phyloP scores from a whole-genome alignment of 2,888 invertebrate genomes.

The Dryocosmus kuriphilus region DNA sequence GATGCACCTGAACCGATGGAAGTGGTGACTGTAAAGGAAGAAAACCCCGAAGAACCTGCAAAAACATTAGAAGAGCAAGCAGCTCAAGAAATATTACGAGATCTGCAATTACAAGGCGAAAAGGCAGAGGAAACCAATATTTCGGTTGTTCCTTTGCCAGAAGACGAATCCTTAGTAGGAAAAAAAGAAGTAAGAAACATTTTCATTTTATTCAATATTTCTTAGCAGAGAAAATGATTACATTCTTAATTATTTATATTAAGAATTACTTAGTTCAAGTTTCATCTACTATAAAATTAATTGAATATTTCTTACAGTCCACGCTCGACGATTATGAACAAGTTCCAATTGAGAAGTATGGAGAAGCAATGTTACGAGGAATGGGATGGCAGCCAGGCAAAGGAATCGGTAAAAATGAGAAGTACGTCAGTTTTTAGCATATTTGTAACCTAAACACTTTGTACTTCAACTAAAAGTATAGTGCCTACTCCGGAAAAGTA shows the following conservation, averaged over 20 bases:
- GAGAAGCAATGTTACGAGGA: slow-evolving; percentile 94
- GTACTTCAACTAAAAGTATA: too few relatives aligned
- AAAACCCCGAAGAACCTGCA: slow-evolving; percentile 62
- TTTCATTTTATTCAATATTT: not conserved
- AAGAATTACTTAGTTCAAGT: not conserved
- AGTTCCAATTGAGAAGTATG: slow-evolving; percentile 89
- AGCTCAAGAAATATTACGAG: slow-evolving; percentile 85
- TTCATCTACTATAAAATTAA: not conserved
- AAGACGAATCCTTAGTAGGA: slow-evolving; percentile 80
- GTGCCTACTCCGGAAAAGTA: too few relatives aligned
- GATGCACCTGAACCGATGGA: slow-evolving; percentile 45
- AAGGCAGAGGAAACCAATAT: slow-evolving; percentile 71
- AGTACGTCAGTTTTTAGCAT: slow-evolving; percentile 68
- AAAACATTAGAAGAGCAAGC: slow-evolving; percentile 85
- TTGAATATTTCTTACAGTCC: slow-evolving; percentile 78
- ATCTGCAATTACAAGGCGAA: slow-evolving; percentile 77
- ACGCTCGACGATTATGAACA: slow-evolving; percentile 84
- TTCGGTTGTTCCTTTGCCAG: slow-evolving; percentile 80
- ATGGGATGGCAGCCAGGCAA: slow-evolving; percentile 93
- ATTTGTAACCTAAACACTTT: too few relatives aligned
- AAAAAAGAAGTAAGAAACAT: slow-evolving; percentile 80
- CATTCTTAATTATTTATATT: too few relatives aligned
- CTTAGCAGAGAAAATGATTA: too few relatives aligned
- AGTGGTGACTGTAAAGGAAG: slow-evolving; percentile 60
- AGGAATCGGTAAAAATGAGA: slow-evolving; percentile 81